Evolutionary conservation across 2,113 vertebrate species (phyloP), one percentile per base, ranked within the genome.

Genomic region (Pungitius pungitius): DNA sequence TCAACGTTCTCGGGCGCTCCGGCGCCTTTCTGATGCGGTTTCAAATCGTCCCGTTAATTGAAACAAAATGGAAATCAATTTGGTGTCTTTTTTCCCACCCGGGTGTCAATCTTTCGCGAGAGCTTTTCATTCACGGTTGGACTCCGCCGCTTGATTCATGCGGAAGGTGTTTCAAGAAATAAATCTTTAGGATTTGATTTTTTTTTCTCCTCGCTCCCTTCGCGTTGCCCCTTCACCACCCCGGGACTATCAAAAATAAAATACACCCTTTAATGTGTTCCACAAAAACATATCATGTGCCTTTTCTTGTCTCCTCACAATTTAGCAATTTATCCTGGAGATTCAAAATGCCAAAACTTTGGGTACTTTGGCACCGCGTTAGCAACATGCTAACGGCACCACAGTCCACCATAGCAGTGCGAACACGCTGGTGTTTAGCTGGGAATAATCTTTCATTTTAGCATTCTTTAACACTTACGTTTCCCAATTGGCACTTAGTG

Each of bases 41-140:
- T 35, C 14, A 65, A 78, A 68, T 27, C 8, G 1, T 70, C 64
- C 70, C 43, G 42, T 26, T 77, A 71, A 78, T 64, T 82, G 64
- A 84, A 81, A 72, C 71, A 47, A 74, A 82, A 82, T 72, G 49
- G 71, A 77, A 80, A 75, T 70, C 35, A 45, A 30, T 69, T 62
- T 15, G 26, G 13, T 74, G 20, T 57, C n/a, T 12, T 55, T 35
- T 27, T 39, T 60, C 22, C n/a, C n/a, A n/a, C n/a, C 22, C 6
- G 43, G 12, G 58, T 7, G 22, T 61, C 68, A 68, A 8, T 40
- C 33, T 51, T 54, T 54, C 33, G 7, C 24, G 47, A 18, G 47
- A 62, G n/a, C 59, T 15, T 65, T 68, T n/a, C 42, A 47, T 7
- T 59, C 43, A 0, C 14, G 12, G n/a, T 33, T 17, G 8, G 27